Percentiles rank a stretch among this genome's conserved stretches.
Conservation (phyloP, 2,888 invertebrate species). For the Trissonchulus sp. region DNA sequence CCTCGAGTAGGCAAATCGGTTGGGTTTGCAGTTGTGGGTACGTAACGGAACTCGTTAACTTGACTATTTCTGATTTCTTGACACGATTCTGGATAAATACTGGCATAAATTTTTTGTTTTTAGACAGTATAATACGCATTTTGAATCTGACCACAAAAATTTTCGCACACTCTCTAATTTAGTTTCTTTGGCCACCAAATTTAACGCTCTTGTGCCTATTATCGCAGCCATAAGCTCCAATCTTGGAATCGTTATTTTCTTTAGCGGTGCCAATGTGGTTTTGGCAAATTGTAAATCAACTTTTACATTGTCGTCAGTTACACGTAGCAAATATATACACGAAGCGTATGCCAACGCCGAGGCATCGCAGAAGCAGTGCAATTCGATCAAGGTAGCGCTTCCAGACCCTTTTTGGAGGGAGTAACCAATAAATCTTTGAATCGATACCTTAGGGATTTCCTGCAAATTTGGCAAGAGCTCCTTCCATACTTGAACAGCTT, state of each 20-base stretch:
- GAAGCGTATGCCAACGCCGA: too few species aligned
- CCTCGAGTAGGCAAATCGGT: conserved; percentile 41
- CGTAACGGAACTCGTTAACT: conserved; percentile 38
- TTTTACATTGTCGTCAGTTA: not conserved
- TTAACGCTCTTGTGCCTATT: conserved; percentile 29
- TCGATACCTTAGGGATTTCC: too few species aligned
- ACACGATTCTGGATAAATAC: too few species aligned
- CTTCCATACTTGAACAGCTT: not conserved
- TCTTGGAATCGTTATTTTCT: too few species aligned
- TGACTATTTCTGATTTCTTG: conserved; percentile 38
- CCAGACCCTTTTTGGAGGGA: too few species aligned
- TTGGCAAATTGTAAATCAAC: conserved; percentile 32
- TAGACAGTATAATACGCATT: conserved; percentile 38
- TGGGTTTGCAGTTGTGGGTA: conserved; percentile 41
- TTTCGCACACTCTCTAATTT: conserved; percentile 32
- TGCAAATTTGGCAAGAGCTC: too few species aligned
- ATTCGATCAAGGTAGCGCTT: conserved; percentile 2
- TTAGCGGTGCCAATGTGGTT: conserved; percentile 39
- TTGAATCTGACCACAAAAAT: conserved; percentile 36
- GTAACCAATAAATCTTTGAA: too few species aligned
- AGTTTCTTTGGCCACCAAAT: conserved; percentile 34
- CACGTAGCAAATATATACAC: conserved; percentile 35
- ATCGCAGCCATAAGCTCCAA: too few species aligned
- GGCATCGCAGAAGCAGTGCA: conserved; percentile 39
- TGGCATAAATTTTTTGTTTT: conserved; percentile 19